Percentiles rank a stretch among this genome's conserved stretches.
phyloP scores from a whole-genome alignment of 2,888 invertebrate genomes.

The Gastracanthus pulcherrimus region DNA sequence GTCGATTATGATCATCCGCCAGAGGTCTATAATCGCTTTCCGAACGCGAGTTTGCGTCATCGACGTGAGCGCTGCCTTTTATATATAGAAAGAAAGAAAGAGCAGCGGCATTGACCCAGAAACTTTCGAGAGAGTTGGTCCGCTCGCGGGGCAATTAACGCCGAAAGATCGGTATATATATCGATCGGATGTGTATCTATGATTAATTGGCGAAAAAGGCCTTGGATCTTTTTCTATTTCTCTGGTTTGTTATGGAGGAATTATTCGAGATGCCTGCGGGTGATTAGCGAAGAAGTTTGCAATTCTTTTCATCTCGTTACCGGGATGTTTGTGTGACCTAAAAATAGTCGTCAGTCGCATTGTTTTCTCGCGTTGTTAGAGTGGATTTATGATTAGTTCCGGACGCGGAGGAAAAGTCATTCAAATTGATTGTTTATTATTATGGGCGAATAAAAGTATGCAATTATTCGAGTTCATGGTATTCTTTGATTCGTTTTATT shows the following conservation, averaged over 20 bases:
- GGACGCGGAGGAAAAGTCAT: background rate
- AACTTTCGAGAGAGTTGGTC: constrained; percentile 25
- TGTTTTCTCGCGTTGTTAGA: background rate
- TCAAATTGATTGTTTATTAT: background rate
- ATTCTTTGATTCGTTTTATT: background rate
- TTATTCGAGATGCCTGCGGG: background rate
- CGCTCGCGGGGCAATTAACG: constrained; percentile 19
- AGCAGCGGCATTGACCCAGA: constrained; percentile 38
- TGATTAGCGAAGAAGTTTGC: background rate
- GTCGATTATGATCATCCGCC: background rate
- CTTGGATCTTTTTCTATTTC: background rate
- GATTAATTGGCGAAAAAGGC: constrained; percentile 13
- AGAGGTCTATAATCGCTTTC: background rate
- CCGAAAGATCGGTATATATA: constrained; percentile 9
- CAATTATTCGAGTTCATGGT: background rate
- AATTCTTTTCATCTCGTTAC: background rate
- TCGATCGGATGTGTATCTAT: constrained; percentile 13
- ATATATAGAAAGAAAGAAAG: background rate
- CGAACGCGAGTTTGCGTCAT: constrained; percentile 1
- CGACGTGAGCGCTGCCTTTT: background rate
- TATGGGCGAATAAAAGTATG: background rate
- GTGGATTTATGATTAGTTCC: background rate
- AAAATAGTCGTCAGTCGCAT: background rate
- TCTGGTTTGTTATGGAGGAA: background rate
- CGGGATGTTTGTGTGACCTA: background rate